phyloP scores from a whole-genome alignment of 2,888 invertebrate genomes.

The Archips crataeganus region DNA sequence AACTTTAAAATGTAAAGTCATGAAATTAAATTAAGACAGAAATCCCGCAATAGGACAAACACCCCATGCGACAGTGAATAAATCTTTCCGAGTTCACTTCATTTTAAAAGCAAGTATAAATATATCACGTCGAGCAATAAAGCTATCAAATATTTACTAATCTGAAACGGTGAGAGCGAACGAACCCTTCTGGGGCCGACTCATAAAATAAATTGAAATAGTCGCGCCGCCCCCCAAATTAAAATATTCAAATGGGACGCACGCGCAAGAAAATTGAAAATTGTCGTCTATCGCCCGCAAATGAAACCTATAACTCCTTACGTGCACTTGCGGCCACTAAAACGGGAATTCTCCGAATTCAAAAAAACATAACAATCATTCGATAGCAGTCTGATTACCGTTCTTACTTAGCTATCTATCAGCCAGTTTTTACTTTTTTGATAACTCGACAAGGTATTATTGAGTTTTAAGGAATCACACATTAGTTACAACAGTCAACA shows the following conservation, averaged over 20 bases:
- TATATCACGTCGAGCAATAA: conserved; percentile 82
- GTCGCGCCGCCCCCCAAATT: conserved; percentile 86
- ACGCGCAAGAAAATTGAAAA: conserved; percentile 87
- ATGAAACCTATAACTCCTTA: conserved; percentile 85
- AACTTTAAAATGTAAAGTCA: conserved; percentile 3
- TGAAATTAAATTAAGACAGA: conserved; percentile 35
- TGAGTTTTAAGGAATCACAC: background rate
- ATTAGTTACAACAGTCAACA: too few relatives aligned
- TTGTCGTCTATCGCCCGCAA: conserved; percentile 86
- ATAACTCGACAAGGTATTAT: too few relatives aligned
- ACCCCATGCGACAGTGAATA: conserved; percentile 45
- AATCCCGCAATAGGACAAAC: conserved; percentile 44
- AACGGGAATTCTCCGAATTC: conserved; percentile 35
- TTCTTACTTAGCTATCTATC: too few relatives aligned
- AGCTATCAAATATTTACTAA: conserved; percentile 86
- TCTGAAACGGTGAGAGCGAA: conserved; percentile 80
- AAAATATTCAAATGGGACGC: conserved; percentile 87
- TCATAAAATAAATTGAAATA: conserved; percentile 87
- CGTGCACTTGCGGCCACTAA: conserved; percentile 69
- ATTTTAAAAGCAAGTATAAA: conserved; percentile 77
- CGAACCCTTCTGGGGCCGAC: conserved; percentile 82
- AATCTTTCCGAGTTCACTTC: conserved; percentile 58
- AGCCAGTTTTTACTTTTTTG: too few relatives aligned
- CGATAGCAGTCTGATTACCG: conserved; percentile 4
- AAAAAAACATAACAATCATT: background rate